Percentiles rank a stretch among this genome's conserved stretches.
Evolutionary conservation across 1,140 invertebrate species (phyloP).

Genomic region (Metopolophium dirhodum): DNA sequence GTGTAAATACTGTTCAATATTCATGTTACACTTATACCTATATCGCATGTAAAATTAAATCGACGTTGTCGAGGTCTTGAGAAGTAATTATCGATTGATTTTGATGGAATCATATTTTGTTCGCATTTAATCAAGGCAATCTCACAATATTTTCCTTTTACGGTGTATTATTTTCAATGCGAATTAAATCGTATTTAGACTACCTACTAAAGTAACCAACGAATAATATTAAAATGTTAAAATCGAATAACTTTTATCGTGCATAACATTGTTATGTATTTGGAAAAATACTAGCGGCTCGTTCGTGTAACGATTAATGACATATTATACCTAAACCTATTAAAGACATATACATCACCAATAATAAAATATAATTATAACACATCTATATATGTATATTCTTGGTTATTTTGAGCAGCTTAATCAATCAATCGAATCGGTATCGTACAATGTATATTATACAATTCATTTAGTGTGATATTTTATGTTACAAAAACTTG

Average conservation of each 20-base stretch:
- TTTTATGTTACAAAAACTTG: background rate
- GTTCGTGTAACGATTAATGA: too few species aligned
- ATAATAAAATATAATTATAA: background rate
- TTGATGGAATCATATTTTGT: background rate
- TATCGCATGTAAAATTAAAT: too few species aligned
- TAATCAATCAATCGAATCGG: background rate
- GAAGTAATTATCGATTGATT: background rate
- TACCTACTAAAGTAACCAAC: background rate
- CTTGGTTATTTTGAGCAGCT: background rate
- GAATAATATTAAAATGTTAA: background rate
- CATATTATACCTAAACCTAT: too few species aligned
- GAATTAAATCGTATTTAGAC: background rate
- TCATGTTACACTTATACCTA: too few species aligned
- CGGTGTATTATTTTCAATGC: background rate
- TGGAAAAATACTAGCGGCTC: background rate
- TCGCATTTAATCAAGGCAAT: background rate
- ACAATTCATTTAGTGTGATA: background rate
- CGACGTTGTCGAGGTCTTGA: background rate
- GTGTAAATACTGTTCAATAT: too few species aligned
- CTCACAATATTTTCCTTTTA: background rate
- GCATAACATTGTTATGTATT: background rate
- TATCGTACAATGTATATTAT: too few species aligned
- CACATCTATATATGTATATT: too few species aligned
- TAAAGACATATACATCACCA: too few species aligned
- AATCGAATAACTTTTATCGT: background rate